Percentiles rank a stretch among this genome's conserved stretches.
Conservation (phyloP, 2,113 vertebrate genomes). For the Paradisaea rubra region DNA sequence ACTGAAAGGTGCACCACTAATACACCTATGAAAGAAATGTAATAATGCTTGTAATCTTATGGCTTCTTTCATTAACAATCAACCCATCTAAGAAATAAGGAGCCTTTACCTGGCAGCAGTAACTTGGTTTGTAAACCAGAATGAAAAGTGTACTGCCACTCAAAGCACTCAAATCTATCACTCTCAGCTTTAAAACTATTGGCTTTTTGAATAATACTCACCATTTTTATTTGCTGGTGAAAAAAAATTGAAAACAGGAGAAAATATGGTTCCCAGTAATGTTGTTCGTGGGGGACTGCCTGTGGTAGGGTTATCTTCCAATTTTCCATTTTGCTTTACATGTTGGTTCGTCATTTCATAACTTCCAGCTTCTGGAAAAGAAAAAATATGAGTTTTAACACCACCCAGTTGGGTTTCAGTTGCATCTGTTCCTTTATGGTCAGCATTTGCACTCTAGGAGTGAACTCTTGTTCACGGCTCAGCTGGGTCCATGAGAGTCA, state of each 20-base stretch:
- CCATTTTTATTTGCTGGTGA: conserved; percentile 98
- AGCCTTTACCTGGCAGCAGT: background rate
- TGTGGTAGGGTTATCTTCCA: conserved; percentile 82
- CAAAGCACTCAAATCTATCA: background rate
- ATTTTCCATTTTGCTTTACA: conserved; percentile 88
- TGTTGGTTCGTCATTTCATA: conserved; percentile 89
- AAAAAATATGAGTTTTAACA: background rate
- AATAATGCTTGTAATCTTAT: background rate
- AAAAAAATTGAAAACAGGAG: conserved; percentile 97
- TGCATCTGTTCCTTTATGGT: background rate
- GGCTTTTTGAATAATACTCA: conserved; percentile 40
- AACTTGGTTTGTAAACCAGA: background rate
- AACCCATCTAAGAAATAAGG: background rate
- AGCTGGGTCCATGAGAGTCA: background rate
- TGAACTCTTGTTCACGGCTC: background rate
- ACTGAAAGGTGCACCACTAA: background rate
- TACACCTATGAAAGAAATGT: background rate
- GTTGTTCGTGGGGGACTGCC: conserved; percentile 89
- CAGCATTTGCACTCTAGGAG: background rate
- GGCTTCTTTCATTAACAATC: background rate
- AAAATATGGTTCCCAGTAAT: conserved; percentile 94
- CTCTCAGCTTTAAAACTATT: background rate
- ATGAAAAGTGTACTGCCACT: background rate
- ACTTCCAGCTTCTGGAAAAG: conserved; percentile 81
- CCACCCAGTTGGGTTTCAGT: background rate